phyloP scores from a whole-genome alignment of 1,140 invertebrate species.

The Procambarus virginalis region DNA sequence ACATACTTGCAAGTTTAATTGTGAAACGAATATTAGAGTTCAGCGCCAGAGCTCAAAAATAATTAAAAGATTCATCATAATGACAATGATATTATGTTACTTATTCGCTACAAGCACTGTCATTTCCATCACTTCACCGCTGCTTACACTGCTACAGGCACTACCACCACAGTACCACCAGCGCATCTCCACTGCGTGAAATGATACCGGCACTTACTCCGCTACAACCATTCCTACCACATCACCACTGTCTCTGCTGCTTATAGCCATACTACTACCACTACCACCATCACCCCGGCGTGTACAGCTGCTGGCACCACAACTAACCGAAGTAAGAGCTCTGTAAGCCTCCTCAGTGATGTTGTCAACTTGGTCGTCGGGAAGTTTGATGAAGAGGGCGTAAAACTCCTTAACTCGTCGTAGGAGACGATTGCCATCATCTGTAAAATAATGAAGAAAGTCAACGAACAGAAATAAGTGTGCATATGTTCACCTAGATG shows the following conservation, averaged over 20 bases:
- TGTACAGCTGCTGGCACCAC: background rate
- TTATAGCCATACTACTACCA: background rate
- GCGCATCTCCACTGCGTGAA: background rate
- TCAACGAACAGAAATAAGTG: too few species aligned
- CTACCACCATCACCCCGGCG: background rate
- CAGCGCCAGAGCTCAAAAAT: too few species aligned
- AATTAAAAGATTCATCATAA: too few species aligned
- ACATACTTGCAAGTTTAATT: too few species aligned
- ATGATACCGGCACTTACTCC: background rate
- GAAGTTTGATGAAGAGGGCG: conserved; percentile 67
- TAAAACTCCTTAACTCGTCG: conserved; percentile 67
- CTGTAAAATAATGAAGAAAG: background rate
- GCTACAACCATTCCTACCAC: background rate
- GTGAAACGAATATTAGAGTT: too few species aligned
- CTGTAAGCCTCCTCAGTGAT: conserved; percentile 67
- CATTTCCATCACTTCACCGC: background rate
- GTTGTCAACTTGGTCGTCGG: conserved; percentile 62
- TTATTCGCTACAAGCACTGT: background rate
- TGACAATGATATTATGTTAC: too few species aligned
- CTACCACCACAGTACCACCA: background rate
- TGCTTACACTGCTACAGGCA: background rate
- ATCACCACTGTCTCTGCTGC: background rate
- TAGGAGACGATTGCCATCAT: conserved; percentile 67
- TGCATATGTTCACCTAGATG: too few species aligned
- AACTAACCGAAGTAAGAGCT: conserved; percentile 68